Base-by-base conservation (phyloP, 1,140 invertebrate genomes). In the Chlorops oryzae region DNA sequence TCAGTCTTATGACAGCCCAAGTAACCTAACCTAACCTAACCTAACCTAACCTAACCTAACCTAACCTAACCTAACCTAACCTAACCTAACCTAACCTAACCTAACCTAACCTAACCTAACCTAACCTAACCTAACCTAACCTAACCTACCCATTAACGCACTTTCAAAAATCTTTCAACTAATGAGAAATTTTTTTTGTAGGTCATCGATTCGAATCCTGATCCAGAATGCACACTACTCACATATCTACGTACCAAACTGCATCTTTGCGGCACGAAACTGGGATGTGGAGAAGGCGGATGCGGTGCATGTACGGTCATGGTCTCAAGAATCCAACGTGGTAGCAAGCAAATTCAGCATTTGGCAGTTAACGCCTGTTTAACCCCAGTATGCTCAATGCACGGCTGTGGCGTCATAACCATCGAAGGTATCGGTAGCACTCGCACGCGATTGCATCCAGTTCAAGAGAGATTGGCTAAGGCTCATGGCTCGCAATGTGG, bases 221-320 rank as follows among this genome's bases (percentile, higher is more conserved):
- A 94, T 65, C 92, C 91, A 56, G 87, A 89, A 78, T 89, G 84
- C 80, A 93, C 90, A 0, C 70, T 95, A 7, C 72, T 94, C 1
- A 84, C 83, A 65, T 95, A 92, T 72, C 73, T 94, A 15, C 77
- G 91, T 27, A 85, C 81, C 56, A 90, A 90, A 70, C 70, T 95
- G 38, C 73, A 78, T n/a, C 75, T 96, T 45, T 86, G 81, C 50
- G 92, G 92, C 12, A 94, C 91, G 3, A 96, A 96, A 74, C 69
- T 94, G 24, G 91, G 90, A 15, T 96, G 92, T 67, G 89, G 86
- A 1, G 92, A 96, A 78, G 93, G 91, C 39, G 92, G 92, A 3
- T 96, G 92, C 65, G 92, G 92, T 1, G 91, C 91, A 2, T 96
- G 92, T 59, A 95, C 91, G 1, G 89, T 96, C 6, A 94, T 95